A percentile compares a stretch with the other conserved stretches of the same genome.
These are phyloP conservation scores for Pangasius krempfi DNA, from an alignment of 2,797 vertebrate genomes.

Conservation along the genomic window DNA sequence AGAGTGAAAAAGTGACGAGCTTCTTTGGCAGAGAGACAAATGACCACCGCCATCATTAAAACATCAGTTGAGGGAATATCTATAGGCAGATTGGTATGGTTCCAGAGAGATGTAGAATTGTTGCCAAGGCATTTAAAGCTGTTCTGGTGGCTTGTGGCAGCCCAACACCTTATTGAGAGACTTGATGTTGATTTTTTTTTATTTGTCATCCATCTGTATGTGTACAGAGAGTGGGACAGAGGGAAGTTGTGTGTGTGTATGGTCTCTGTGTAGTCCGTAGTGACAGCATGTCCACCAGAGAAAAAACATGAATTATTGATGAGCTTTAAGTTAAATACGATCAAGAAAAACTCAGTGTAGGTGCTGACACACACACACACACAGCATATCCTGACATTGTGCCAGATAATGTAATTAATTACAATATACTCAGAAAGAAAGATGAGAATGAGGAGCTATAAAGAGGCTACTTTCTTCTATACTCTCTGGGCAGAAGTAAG, in stretches of 20 bases:
- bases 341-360: slow-evolving; percentile 9
- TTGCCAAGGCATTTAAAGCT: slow-evolving; percentile 5
- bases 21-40: slow-evolving; percentile 20
- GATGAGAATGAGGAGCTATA: not conserved
- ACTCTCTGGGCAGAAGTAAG: slow-evolving; percentile 31
- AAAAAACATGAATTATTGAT: slow-evolving; percentile 68
- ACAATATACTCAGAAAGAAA: not conserved
- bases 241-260: slow-evolving; percentile 22
- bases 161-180: not conserved
- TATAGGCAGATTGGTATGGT: not conserved
- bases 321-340: slow-evolving; percentile 39
- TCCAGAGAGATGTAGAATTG: not conserved
- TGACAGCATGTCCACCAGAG: slow-evolving; percentile 52
- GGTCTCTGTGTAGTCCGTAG: slow-evolving; percentile 40
- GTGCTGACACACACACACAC: not conserved
- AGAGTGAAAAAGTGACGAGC: not conserved
- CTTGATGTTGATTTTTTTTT: not conserved
- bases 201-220: not conserved
- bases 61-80: not conserved
- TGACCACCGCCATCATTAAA: not conserved
- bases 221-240: slow-evolving; percentile 16
- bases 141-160: not conserved
- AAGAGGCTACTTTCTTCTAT: slow-evolving; percentile 19
- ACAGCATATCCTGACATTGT: not conserved
- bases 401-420: not conserved